Evolutionary conservation across 2,797 vertebrate species (phyloP).

Genomic region (Discoglossus pictus): DNA sequence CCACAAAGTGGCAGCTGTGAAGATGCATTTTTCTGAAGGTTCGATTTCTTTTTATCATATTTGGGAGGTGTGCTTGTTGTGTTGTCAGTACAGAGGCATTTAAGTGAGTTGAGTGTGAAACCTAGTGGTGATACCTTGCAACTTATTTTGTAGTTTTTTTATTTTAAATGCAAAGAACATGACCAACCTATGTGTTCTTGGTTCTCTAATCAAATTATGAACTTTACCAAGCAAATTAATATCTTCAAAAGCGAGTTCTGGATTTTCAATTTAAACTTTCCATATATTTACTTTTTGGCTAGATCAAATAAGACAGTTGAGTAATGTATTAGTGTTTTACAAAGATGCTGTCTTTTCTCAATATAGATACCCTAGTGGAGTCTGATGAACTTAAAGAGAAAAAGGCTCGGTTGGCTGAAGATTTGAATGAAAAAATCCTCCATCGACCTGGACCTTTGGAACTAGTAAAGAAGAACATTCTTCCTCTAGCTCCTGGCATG

Average conservation of each 20-base stretch:
- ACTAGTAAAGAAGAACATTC: slow-evolving; percentile 56
- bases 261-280: no score
- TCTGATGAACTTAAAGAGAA: slow-evolving; percentile 52
- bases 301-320: not conserved
- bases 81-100: not conserved
- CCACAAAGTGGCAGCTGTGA: slow-evolving; percentile 48
- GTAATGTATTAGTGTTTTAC: not conserved
- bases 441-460: slow-evolving; percentile 57
- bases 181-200: no score
- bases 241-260: no score
- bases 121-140: no score
- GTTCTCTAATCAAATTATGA: no score
- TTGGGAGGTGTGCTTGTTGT: slow-evolving; percentile 7
- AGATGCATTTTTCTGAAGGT: slow-evolving; percentile 51
- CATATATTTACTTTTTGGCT: not conserved
- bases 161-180: no score
- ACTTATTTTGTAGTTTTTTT: no score
- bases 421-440: slow-evolving; percentile 58
- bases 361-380: slow-evolving; percentile 36
- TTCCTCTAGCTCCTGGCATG: slow-evolving; percentile 47
- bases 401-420: slow-evolving; percentile 54
- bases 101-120: not conserved
- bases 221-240: no score
- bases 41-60: not conserved
- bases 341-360: not conserved